Base-by-base conservation (phyloP, 2,888 invertebrate genomes). In the Taenaris catops region DNA sequence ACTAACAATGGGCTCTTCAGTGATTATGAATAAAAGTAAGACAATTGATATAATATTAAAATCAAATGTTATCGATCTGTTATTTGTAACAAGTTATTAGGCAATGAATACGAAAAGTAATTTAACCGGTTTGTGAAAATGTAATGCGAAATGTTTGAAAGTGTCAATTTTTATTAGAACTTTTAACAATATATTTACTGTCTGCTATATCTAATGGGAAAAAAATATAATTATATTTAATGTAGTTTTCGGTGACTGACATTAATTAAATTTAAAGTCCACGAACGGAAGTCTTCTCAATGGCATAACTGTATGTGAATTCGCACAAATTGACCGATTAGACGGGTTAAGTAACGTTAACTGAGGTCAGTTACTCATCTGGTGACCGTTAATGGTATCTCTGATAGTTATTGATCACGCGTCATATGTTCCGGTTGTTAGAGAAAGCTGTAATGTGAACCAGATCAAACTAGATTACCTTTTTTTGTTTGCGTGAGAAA, bases 381-480 rank as follows among this genome's bases (percentile, higher is more conserved):
- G 44, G 41, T 38, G 41, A 44, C 44, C 44, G 44, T 44, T 44
- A 44, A 36, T 32, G 37, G 26, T 25, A 12, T 11, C 17, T 10
- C 14, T 21, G 34, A 41, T 32, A 27, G 34, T 34, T 34, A 40
- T 40, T 37, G 40, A 44, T 40, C 40, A 25, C 35, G 36, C 36
- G 43, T 44, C 40, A 44, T 40, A 29, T 25, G 43, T 44, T 44
- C 43, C 43, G 43, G 40, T 31, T 34, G 25, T 29, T 29, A 37
- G 40, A 43, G 43, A 44, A 44, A 44, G 41, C 41, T 44, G 41
- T 40, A 37, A 44, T 44, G 41, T 44, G 37, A 44, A 37, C 44
- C 41, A 41, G 41, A 41, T 34, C 27, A 4, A 7, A 23, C 2
- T 14, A 16, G 29, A 29, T 29, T 29, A 12, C 20, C 12, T 14